Conservation (phyloP, 2,888 invertebrate species). For the Saturnia pavonia region DNA sequence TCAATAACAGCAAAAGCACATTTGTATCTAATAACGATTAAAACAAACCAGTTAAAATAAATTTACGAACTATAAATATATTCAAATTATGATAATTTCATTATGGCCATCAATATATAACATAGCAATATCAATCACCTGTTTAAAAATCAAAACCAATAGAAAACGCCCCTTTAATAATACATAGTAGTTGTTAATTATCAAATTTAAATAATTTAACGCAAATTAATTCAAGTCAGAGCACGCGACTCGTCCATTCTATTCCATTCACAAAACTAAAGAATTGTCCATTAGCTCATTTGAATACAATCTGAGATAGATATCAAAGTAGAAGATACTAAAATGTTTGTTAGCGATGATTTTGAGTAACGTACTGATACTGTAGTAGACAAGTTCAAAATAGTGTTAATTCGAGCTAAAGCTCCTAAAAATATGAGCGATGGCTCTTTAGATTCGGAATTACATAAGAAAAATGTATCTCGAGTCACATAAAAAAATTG, state of each 20-base stretch:
- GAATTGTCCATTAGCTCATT: conserved; percentile 61
- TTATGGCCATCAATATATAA: no score
- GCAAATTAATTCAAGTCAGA: conserved; percentile 62
- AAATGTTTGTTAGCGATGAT: conserved; percentile 39
- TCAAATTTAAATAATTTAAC: conserved; percentile 67
- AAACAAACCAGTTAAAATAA: no score
- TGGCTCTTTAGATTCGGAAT: no score
- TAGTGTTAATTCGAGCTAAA: no score
- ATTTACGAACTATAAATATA: not conserved
- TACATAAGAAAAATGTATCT: no score
- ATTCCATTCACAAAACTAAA: conserved; percentile 66
- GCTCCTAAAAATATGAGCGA: no score
- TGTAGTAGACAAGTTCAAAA: no score
- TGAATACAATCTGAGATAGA: conserved; percentile 63
- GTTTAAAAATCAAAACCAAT: conserved; percentile 42
- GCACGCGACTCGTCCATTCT: conserved; percentile 58
- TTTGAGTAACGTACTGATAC: conserved; percentile 16
- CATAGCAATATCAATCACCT: not conserved
- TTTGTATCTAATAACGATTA: not conserved
- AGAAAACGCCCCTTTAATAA: conserved; percentile 56
- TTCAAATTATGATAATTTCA: not conserved
- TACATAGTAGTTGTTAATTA: conserved; percentile 61
- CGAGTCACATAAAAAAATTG: no score
- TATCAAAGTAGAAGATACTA: conserved; percentile 35
- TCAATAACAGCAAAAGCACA: not conserved